Base-by-base conservation (phyloP, 2,888 invertebrate species). In the Nomada ruficornis region DNA sequence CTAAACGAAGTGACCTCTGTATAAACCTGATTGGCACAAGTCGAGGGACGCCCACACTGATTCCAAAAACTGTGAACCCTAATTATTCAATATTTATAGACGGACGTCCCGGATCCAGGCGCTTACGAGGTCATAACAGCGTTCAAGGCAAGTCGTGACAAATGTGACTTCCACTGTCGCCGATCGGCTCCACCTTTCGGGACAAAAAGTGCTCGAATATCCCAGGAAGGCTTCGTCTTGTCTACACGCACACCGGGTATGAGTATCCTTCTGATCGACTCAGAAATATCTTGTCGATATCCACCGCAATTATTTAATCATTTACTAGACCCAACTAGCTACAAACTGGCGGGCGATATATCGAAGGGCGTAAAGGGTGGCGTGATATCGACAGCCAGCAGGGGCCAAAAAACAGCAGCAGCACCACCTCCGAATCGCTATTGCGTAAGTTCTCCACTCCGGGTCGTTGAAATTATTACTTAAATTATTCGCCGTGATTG, bases 101-200 rank as follows among this genome's bases (percentile, higher is more conserved):
- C 0, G n/a, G 80, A 82, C 55, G 64, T 72, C 20, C 88, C 88
- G n/a, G 85, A 82, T 76, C 85, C 90, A 0, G 85, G 85, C 68
- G 74, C 81, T 68, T 90, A 90, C 74, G 89, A 90, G n/a, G 79
- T 75, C 54, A 72, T 70, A 50, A 74, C 65, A 55, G 85, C 90
- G 47, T 90, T 89, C 86, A 87, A 89, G 77, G 83, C 84, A 42
- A 82, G 74, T 73, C 84, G 86, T 78, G 82, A 88, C 75, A 83
- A 82, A 86, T 88, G 90, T 71, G 80, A 86, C 47, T 81, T 81
- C 59, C 77, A 47, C 23, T 82, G 83, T 59, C 76, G 76, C 47
- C 73, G 68, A 72, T 69, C 71, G 52, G 79, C 77, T 74, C 73
- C 86, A 9, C 73, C 84, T 55, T 90, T 90, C 70, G 85, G 80